Evolutionary conservation across 2,113 vertebrate genomes (phyloP).

Genomic region (Salminus brasiliensis): DNA sequence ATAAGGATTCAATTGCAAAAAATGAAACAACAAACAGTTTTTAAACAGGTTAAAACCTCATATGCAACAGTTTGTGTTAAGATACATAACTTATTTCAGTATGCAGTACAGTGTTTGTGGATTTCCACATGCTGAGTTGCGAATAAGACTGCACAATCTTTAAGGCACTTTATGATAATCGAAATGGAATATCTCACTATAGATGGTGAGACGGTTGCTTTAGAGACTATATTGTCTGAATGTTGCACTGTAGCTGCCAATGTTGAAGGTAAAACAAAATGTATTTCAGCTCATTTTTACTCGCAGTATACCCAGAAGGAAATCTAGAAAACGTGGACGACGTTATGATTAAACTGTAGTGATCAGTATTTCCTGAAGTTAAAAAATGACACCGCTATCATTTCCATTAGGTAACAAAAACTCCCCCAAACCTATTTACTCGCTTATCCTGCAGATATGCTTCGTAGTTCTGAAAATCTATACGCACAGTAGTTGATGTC

Average conservation of each 20-base stretch:
- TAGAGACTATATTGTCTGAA: constrained; percentile 49
- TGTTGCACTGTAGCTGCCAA: constrained; percentile 49
- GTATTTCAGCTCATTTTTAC: not conserved
- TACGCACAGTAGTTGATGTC: constrained; percentile 38
- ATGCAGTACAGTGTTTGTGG: constrained; percentile 54
- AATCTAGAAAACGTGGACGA: not conserved
- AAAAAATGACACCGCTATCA: not conserved
- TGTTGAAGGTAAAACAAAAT: constrained; percentile 23
- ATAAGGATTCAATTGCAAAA: constrained; percentile 19
- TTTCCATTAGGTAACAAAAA: constrained; percentile 7
- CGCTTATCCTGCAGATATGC: constrained; percentile 26
- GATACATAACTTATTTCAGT: constrained; percentile 44
- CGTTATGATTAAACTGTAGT: constrained; percentile 13
- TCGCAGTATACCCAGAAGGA: constrained; percentile 3
- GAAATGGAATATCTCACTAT: constrained; percentile 55
- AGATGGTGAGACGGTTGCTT: constrained; percentile 35
- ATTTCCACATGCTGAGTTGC: constrained; percentile 66
- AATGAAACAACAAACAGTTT: constrained; percentile 3
- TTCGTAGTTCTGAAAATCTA: constrained; percentile 33
- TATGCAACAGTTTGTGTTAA: constrained; percentile 15
- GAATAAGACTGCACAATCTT: constrained; percentile 76
- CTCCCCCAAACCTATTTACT: not conserved
- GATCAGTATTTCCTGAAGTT: not conserved
- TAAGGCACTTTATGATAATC: constrained; percentile 79
- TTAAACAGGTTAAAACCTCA: not conserved